Conservation (phyloP, 2,888 invertebrate species). For the Trichacis sp. region DNA sequence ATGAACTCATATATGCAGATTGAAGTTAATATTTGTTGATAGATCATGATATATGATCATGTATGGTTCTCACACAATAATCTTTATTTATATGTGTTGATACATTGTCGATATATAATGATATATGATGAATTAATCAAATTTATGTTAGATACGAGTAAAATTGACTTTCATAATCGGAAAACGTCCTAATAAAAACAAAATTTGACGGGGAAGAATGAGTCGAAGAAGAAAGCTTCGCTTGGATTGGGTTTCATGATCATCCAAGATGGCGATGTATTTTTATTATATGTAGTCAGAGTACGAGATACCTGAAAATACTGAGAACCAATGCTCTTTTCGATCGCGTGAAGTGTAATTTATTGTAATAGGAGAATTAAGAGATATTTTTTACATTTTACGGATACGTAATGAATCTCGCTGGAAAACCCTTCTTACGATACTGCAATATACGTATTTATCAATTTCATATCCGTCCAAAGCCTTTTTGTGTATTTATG, state of each 20-base stretch:
- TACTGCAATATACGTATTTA: constrained; percentile 38
- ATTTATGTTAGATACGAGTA: too few species aligned
- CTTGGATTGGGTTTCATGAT: background rate
- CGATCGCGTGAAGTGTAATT: constrained; percentile 17
- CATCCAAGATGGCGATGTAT: background rate
- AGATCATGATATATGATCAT: too few species aligned
- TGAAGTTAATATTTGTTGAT: too few species aligned
- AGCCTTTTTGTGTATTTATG: constrained; percentile 9
- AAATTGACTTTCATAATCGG: too few species aligned
- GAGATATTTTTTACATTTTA: background rate
- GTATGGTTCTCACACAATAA: too few species aligned
- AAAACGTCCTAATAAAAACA: too few species aligned
- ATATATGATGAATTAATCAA: too few species aligned
- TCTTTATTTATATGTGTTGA: too few species aligned
- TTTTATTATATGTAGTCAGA: constrained; percentile 31
- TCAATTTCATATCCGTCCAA: constrained; percentile 11
- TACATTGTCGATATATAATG: too few species aligned
- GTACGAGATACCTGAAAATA: constrained; percentile 29
- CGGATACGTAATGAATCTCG: constrained; percentile 8
- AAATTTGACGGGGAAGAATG: too few species aligned
- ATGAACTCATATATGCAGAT: too few species aligned
- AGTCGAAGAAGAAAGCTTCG: background rate
- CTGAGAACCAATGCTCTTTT: constrained; percentile 16
- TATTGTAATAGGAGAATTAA: too few species aligned
- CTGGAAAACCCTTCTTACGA: constrained; percentile 16